phyloP scores from a whole-genome alignment of 1,140 invertebrate genomes.

The Bilobella aurantiaca region DNA sequence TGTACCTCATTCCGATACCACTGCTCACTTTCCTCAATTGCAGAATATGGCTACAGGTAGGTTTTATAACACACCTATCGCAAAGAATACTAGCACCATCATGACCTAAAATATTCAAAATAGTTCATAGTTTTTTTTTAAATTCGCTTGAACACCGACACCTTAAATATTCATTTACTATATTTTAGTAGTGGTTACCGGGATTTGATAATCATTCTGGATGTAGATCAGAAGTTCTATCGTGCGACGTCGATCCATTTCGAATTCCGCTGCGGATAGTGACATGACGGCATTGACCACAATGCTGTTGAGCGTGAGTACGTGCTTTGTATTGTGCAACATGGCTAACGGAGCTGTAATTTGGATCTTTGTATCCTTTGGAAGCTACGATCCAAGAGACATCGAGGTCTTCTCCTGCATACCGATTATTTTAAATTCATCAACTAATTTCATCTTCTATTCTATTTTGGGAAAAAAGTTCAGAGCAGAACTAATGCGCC shows the following conservation, averaged over 20 bases:
- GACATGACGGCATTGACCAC: not conserved
- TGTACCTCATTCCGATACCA: conserved; percentile 1
- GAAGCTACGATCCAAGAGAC: not conserved
- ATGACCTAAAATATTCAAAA: not conserved
- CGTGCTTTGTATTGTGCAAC: not conserved
- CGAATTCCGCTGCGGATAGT: not conserved
- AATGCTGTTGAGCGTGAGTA: not conserved
- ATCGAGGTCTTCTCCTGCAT: not conserved
- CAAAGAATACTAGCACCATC: not conserved
- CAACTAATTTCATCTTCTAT: conserved; percentile 1
- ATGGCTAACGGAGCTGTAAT: not conserved
- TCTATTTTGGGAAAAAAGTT: not conserved
- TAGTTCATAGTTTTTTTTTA: not conserved
- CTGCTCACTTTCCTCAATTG: not conserved
- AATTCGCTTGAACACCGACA: not conserved
- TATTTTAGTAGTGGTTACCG: too few relatives aligned
- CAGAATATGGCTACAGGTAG: not conserved
- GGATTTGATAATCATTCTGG: too few relatives aligned
- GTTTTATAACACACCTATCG: not conserved
- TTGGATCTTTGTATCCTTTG: not conserved
- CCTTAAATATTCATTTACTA: too few relatives aligned
- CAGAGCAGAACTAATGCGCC: not conserved
- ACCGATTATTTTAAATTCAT: not conserved
- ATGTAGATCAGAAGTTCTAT: not conserved
- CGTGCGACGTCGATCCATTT: not conserved